phyloP scores from a whole-genome alignment of 2,888 invertebrate genomes.

The Teleiodes luculella region DNA sequence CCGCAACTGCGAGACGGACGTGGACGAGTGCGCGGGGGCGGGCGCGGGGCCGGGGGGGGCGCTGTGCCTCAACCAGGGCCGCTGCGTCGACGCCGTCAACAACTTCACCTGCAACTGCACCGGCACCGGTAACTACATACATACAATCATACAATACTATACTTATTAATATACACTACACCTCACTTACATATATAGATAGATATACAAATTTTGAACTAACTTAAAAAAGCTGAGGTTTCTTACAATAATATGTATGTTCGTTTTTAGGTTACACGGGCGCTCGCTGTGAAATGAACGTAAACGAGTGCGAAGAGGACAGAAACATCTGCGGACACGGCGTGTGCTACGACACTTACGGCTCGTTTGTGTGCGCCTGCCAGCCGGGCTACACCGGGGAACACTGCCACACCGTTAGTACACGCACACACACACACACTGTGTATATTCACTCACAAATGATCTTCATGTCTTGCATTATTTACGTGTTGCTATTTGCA shows the following conservation, averaged over 20 bases:
- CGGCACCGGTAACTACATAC: constrained; percentile 82
- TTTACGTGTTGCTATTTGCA: too few relatives aligned
- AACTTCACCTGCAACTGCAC: constrained; percentile 88
- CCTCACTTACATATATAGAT: too few relatives aligned
- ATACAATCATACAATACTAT: too few relatives aligned
- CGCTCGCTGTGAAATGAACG: constrained; percentile 84
- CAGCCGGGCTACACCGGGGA: constrained; percentile 87
- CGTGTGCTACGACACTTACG: constrained; percentile 89
- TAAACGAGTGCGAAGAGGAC: constrained; percentile 86
- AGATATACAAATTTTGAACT: too few relatives aligned
- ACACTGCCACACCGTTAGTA: constrained; percentile 83
- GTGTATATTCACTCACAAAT: too few relatives aligned
- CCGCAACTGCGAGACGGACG: constrained; percentile 83
- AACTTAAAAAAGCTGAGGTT: too few relatives aligned
- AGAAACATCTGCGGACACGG: constrained; percentile 81
- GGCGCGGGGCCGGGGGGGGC: constrained; percentile 74
- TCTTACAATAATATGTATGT: too few relatives aligned
- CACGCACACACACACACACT: too few relatives aligned
- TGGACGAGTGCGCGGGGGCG: constrained; percentile 85
- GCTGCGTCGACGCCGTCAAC: constrained; percentile 85
- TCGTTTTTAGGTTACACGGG: constrained; percentile 81
- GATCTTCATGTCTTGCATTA: too few relatives aligned
- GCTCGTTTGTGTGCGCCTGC: constrained; percentile 88
- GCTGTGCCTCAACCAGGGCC: constrained; percentile 86
- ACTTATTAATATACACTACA: too few relatives aligned